phyloP scores from a whole-genome alignment of 2,797 vertebrate species.

The Luscinia megarhynchos region DNA sequence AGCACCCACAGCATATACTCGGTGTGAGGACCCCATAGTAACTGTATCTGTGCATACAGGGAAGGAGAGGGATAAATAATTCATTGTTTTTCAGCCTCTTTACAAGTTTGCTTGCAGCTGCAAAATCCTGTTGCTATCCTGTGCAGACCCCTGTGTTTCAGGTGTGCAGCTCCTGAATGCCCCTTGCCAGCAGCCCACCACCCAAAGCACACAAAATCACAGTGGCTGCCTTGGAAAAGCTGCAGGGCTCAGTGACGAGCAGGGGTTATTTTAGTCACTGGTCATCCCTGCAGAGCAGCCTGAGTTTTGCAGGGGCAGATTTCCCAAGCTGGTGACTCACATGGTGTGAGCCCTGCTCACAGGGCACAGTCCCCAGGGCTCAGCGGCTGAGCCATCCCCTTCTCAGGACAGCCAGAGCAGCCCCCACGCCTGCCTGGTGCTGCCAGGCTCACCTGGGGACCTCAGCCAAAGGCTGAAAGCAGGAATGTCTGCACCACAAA shows the following conservation, averaged over 20 bases:
- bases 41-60: not conserved
- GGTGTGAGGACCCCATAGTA: not conserved
- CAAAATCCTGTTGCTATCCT: not conserved
- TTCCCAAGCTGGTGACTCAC: not conserved
- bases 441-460: not conserved
- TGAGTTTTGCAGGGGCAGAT: not conserved
- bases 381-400: not conserved
- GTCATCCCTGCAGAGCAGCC: not conserved
- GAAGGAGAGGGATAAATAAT: not conserved
- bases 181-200: not conserved
- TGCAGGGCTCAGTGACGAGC: not conserved
- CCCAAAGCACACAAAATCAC: not conserved
- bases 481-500: not conserved
- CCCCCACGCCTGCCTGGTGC: not conserved
- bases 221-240: not conserved
- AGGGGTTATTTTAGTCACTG: not conserved
- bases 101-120: not conserved
- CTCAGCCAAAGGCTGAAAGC: not conserved
- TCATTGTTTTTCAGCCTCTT: not conserved
- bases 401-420: not conserved
- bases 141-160: not conserved
- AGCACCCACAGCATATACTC: not conserved
- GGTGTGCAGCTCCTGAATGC: not conserved
- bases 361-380: not conserved
- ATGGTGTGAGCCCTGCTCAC: not conserved